These are phyloP conservation scores for Chiloscyllium plagiosum DNA, from an alignment of 2,113 vertebrate genomes.

Conservation along the genomic window DNA sequence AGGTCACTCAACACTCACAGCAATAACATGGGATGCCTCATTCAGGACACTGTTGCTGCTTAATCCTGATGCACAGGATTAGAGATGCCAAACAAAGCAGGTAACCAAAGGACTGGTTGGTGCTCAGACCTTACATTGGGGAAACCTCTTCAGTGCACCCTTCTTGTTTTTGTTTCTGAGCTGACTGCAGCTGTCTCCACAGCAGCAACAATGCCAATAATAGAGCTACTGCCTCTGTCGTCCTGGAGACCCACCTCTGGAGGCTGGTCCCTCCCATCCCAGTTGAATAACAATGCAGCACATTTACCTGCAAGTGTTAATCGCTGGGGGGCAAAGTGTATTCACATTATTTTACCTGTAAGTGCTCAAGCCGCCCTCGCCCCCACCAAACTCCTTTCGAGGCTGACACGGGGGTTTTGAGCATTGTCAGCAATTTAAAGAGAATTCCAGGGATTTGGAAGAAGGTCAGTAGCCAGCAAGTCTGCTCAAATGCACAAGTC, in stretches of 20 bases:
- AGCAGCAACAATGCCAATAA: not conserved
- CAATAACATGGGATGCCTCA: not conserved
- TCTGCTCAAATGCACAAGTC: not conserved
- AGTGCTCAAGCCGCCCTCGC: not conserved
- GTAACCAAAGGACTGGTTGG: not conserved
- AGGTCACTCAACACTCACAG: not conserved
- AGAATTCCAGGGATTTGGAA: not conserved
- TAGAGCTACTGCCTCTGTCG: not conserved
- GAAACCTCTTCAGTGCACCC: not conserved
- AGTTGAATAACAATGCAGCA: not conserved
- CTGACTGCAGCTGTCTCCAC: not conserved
- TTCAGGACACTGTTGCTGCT: not conserved
- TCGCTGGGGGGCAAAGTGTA: not conserved
- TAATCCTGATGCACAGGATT: not conserved
- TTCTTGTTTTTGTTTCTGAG: not conserved
- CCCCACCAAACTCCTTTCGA: not conserved
- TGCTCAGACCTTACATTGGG: not conserved
- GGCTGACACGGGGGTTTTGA: not conserved
- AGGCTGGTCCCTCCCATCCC: not conserved
- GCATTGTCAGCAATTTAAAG: not conserved
- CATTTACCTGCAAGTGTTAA: not conserved
- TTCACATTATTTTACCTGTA: not conserved
- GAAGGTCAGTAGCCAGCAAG: not conserved
- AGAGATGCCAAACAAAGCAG: not conserved
- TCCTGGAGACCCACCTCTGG: not conserved